Evolutionary conservation across 2,797 vertebrate genomes (phyloP), one percentile per base, ranked within the genome.

Genomic region (Ciconia nigra): DNA sequence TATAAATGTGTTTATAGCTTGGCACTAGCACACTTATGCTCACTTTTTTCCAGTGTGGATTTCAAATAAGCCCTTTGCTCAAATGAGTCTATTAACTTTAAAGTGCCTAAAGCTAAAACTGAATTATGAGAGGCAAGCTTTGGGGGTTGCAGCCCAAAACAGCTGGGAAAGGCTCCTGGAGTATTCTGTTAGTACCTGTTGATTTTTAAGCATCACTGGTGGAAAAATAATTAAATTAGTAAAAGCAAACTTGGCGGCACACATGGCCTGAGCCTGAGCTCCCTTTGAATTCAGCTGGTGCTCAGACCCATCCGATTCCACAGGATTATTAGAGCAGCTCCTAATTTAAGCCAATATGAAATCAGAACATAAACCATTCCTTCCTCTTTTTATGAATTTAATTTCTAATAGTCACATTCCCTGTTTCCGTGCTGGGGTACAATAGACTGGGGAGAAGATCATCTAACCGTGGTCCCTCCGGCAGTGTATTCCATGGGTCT

Each of bases 1-100:
- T 95, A 96, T 93, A 96, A 97, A 96, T 46, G 93, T 95, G 93
- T 97, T 97, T 97, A 96, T 95, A 87, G 90, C 92, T 95, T 97
- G 95, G 91, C 90, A 96, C 69, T 55, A 85, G 70, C 69, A 93
- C 52, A 57, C 66, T 92, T 87, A 90, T 7, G 1, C 79, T 96
- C 84, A 26, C 54, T 87, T 61, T 92, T 93, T 93, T 93, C 89
- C 93, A 96, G 3, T 12, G 29, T 83, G 86, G 71, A 85, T 93
- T 94, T 96, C 91, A 92, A 91, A 89, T 86, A 94, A 89, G 82
- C 73, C 79, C 81, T 84, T 92, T 80, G 87, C 90, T 96, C 69
- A 96, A 96, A 97, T 90, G 73, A 87, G 90, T 89, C 58, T 79
- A 86, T 91, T 95, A 97, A 94, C 74, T 90, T 96, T 77, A 80